Conservation (phyloP, 2,888 invertebrate species). For the Xestia xanthographa region DNA sequence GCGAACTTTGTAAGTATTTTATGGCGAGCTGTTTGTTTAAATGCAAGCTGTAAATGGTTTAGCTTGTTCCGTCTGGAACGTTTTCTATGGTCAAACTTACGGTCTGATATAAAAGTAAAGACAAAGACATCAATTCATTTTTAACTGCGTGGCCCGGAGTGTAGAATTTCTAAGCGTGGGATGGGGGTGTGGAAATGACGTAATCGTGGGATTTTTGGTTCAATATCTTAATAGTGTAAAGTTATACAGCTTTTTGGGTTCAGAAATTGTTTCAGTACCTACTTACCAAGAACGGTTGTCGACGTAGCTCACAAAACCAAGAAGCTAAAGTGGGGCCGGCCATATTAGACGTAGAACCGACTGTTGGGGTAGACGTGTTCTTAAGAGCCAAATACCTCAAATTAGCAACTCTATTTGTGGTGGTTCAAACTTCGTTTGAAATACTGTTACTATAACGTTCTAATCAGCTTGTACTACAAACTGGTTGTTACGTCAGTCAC, state of each 20-base stretch:
- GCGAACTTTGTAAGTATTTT: slow-evolving; percentile 2
- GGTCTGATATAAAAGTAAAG: not conserved
- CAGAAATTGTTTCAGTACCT: not conserved
- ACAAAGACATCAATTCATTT: not conserved
- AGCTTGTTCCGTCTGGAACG: not conserved
- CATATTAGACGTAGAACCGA: not conserved
- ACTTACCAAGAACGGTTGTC: no score
- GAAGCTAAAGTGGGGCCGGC: not conserved
- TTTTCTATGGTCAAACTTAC: not conserved
- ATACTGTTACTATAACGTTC: no score
- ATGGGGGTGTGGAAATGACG: no score
- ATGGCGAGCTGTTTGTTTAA: not conserved
- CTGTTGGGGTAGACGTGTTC: not conserved
- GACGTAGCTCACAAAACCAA: not conserved
- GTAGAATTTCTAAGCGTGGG: not conserved
- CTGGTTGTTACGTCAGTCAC: no score
- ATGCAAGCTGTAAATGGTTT: not conserved
- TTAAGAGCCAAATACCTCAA: no score
- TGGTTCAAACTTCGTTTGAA: no score
- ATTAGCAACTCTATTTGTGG: no score
- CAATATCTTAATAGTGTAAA: not conserved
- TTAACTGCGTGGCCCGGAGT: not conserved
- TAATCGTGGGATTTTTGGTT: not conserved
- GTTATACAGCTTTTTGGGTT: not conserved
- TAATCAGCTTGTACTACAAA: no score